A percentile compares a stretch with the other conserved stretches of the same genome.
phyloP scores from a whole-genome alignment of 2,113 vertebrate species.

The Aix galericulata region DNA sequence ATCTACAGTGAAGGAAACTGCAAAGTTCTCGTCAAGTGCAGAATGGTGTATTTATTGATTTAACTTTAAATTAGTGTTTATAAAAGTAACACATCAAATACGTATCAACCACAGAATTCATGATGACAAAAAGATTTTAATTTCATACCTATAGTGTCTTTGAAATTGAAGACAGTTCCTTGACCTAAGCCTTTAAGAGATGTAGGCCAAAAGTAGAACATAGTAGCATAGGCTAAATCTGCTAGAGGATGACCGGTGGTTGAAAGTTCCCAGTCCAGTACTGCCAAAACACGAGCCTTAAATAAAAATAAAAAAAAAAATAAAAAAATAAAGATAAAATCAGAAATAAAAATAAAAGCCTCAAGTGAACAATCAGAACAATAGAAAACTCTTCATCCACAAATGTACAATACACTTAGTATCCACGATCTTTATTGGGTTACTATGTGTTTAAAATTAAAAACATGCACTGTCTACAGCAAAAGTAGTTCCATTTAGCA shows the following conservation, averaged over 20 bases:
- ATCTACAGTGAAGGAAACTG: background rate
- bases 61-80: background rate
- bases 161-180: background rate
- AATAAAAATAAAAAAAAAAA: slow-evolving; percentile 12
- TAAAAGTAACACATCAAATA: background rate
- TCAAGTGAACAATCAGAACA: background rate
- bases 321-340: too few relatives aligned
- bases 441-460: background rate
- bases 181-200: background rate
- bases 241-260: slow-evolving; percentile 89
- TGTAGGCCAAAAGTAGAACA: slow-evolving; percentile 81
- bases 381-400: background rate
- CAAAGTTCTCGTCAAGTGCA: background rate
- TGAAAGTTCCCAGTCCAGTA: slow-evolving; percentile 95
- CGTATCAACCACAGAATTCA: background rate
- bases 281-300: slow-evolving; percentile 87
- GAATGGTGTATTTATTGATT: background rate
- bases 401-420: background rate
- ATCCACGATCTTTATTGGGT: background rate
- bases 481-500: background rate
- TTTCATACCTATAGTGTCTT: slow-evolving; percentile 64
- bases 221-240: slow-evolving; percentile 84
- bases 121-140: background rate
- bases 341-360: slow-evolving; percentile 30
- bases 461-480: background rate